Base-by-base conservation (phyloP, 2,797 vertebrate genomes). In the Sebastolobus alascanus region DNA sequence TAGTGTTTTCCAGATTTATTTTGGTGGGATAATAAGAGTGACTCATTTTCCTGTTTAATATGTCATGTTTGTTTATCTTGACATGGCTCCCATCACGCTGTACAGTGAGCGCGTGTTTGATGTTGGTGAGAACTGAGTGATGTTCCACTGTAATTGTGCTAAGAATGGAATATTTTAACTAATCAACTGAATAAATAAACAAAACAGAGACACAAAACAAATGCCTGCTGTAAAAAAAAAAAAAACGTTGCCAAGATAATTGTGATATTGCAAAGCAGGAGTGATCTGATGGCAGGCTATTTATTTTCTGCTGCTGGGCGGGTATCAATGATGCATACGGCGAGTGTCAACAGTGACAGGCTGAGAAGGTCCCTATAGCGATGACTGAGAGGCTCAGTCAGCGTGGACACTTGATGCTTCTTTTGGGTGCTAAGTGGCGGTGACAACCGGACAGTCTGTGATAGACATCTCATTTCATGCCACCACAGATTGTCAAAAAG, bases 51-150 rank as follows among this genome's bases (percentile, higher is more conserved):
- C 71, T 90, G 84, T 91, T 94, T 87, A 91, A 92, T 91, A 87
- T 90, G 90, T 93, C 91, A 85, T 91, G 93, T 93, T 95, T 93
- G 90, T 94, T 93, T 93, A 89, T 92, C 82, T 87, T 91, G 89
- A 92, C 90, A 88, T 80, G 82, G 76, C 85, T 90, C 79, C 43
- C 67, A 77, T 88, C 82, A 58, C 76, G 78, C 73, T 11, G 37
- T 75, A 85, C 84, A 82, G 87, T 77, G 67, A 77, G 82, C 18
- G 82, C 13, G 12, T 65, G 59, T 87, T 85, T 92, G 87, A 89
- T 92, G 87, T 90, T 76, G 61, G 75, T 18, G 76, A 78, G 77
- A 70, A 71, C 54, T 64, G 84, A 87, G 65, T 79, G 84, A 90
- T 86, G 79, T 83, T 88, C 9, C 59, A 70, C 87, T 79, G 83